Base-by-base conservation (phyloP, 2,888 invertebrate species). In the Caenorhabditis wallacei region DNA sequence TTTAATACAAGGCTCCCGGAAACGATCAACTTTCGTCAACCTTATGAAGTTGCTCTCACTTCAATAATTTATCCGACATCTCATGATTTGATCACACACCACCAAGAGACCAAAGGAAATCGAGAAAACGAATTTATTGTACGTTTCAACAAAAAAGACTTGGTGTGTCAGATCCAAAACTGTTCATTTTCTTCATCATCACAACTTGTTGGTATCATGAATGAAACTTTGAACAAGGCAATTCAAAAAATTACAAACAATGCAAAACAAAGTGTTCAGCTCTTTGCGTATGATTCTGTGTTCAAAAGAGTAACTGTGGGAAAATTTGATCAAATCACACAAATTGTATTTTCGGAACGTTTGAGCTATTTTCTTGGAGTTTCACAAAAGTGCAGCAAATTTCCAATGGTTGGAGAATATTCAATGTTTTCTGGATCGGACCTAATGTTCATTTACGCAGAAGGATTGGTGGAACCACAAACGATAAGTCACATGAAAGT, bases 61-160 rank as follows among this genome's bases (percentile, higher is more conserved):
- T 61, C 72, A 0, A 72, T 72, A 2, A 72, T 72, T 61, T 72
- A 72, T 26, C 72, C 72, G 0, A 22, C 8, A 26, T 57, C 72
- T 48, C 61, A 61, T 20, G 72, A 72, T 35, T 63, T 74, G 53
- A 63, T 74, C 7, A 18, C 61, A 7, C 37, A 74, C 11, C 30
- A n/a, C 13, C 4, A 11, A 0, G 63, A 63, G 48, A 7, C 13
- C 0, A 61, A 72, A 18, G 72, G 59, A 13, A 18, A 0, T 0
- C 24, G 4, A n/a, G 74, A 74, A 51, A 74, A 74, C 22, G 74
- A 74, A 13, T 59, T 74, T 16, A n/a, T 18, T 8, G 43, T 43
- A 11, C 2, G 10, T 7, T 13, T 43, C 7, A 2, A n/a, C 3
- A 16, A 68, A 10, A 53, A 53, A 35, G 24, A 7, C 2, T n/a